Percentiles rank a stretch among this genome's conserved stretches.
Evolutionary conservation across 2,888 invertebrate species (phyloP).

Genomic region (Synanthedon formicaeformis): DNA sequence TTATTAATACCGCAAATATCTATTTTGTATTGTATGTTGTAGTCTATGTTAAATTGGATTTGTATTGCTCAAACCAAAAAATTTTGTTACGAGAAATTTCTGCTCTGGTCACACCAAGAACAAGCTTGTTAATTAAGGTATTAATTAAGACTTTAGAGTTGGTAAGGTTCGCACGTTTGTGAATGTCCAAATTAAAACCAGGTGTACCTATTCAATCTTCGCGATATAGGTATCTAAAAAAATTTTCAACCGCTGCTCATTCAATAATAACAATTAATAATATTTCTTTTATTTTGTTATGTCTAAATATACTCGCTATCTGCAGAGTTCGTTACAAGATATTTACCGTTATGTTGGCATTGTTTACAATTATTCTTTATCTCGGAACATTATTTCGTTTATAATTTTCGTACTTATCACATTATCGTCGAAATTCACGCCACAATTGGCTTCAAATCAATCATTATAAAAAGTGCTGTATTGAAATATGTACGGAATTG

Average conservation of each 20-base stretch:
- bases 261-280: neutral
- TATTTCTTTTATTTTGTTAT: constrained; percentile 13
- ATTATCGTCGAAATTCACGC: constrained; percentile 46
- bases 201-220: too few species aligned
- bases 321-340: constrained; percentile 44
- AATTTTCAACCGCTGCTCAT: neutral
- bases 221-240: neutral
- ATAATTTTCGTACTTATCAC: constrained; percentile 41
- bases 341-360: constrained; percentile 32
- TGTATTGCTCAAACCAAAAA: too few species aligned
- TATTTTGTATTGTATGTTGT: too few species aligned
- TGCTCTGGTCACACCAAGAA: too few species aligned
- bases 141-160: too few species aligned
- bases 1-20: too few species aligned
- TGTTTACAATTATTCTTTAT: constrained; percentile 64
- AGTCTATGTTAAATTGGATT: too few species aligned
- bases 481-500: too few species aligned
- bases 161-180: too few species aligned
- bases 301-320: constrained; percentile 48
- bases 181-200: too few species aligned
- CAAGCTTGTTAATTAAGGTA: too few species aligned
- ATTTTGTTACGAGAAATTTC: too few species aligned
- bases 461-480: neutral
- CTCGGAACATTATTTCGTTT: constrained; percentile 17
- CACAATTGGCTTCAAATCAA: constrained; percentile 48